Evolutionary conservation across 2,113 vertebrate species (phyloP).

Genomic region (Eubucco bourcierii): DNA sequence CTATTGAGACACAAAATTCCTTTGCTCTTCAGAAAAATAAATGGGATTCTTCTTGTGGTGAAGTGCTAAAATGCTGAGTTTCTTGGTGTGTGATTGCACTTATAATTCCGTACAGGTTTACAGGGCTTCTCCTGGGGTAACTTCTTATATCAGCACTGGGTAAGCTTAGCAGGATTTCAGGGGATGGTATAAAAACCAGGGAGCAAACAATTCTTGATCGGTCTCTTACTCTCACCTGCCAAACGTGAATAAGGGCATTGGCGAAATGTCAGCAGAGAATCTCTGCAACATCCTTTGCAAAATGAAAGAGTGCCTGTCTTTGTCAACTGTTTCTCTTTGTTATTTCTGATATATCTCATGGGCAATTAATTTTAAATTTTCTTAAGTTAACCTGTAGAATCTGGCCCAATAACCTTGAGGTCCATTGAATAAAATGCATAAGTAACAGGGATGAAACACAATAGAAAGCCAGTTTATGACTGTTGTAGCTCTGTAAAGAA

Average conservation of each 20-base stretch:
- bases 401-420: background rate
- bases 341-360: background rate
- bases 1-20: background rate
- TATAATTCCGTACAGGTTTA: background rate
- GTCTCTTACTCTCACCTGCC: background rate
- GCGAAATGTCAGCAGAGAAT: background rate
- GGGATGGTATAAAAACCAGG: background rate
- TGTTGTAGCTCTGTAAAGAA: background rate
- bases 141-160: background rate
- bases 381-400: background rate
- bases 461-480: background rate
- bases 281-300: background rate
- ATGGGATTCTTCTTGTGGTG: background rate
- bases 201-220: background rate
- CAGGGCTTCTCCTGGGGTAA: background rate
- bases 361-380: background rate
- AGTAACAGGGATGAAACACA: background rate
- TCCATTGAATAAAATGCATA: background rate
- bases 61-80: background rate
- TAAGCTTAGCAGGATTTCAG: background rate
- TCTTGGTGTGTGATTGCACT: fast-evolving
- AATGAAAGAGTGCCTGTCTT: background rate
- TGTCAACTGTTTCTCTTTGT: background rate
- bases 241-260: background rate
- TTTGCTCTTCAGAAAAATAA: background rate